Evolutionary conservation across 2,113 vertebrate species (phyloP).

Genomic region (Peucedramus taeniatus): DNA sequence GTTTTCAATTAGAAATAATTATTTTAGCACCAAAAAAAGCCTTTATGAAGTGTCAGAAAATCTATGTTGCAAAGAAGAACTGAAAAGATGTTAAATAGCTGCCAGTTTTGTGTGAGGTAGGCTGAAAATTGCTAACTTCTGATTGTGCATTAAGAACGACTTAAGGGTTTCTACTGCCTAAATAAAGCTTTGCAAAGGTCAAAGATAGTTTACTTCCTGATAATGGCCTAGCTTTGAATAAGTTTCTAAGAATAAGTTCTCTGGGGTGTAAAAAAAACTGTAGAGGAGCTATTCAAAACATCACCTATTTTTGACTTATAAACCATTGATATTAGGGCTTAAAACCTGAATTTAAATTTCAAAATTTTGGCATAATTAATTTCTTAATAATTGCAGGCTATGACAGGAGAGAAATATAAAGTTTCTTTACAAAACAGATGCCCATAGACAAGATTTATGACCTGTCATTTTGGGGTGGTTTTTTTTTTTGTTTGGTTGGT

Average conservation of each 20-base stretch:
- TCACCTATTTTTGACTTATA: background rate
- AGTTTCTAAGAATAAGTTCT: background rate
- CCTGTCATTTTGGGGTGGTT: fast-evolving
- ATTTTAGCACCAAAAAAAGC: background rate
- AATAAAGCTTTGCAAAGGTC: background rate
- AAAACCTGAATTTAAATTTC: background rate
- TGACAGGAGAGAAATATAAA: background rate
- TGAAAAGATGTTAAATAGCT: background rate
- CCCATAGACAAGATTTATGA: background rate
- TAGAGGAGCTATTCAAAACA: background rate
- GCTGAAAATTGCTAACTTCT: background rate
- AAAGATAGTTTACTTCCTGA: background rate
- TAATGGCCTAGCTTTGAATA: background rate
- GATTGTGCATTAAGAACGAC: background rate
- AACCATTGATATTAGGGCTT: background rate
- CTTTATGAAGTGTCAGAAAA: background rate
- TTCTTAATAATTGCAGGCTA: background rate
- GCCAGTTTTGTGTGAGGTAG: background rate
- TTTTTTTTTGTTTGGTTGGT: fast-evolving
- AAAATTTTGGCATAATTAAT: background rate
- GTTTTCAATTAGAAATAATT: background rate
- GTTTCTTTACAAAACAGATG: background rate
- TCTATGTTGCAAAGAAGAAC: background rate
- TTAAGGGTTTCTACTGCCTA: background rate
- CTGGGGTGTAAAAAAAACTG: background rate